Base-by-base conservation (phyloP, 2,113 vertebrate species). In the Python bivittatus region DNA sequence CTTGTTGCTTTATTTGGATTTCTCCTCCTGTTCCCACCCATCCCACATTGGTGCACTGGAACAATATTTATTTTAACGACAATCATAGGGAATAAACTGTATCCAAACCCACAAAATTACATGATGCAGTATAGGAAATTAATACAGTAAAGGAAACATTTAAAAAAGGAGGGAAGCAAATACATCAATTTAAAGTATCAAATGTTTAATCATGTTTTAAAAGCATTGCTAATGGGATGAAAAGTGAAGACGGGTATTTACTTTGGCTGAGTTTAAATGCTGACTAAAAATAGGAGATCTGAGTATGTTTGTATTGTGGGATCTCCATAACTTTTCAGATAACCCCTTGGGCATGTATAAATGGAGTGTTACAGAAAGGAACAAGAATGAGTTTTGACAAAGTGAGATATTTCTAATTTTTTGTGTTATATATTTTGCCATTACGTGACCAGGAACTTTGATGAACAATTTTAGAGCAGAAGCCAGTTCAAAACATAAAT, bases 251-350 rank as follows among this genome's bases (percentile, higher is more conserved):
- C 90, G 90, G 93, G 87, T 0, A 0, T 91, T 96, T 94, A 57
- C 84, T 95, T 94, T 92, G 93, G 94, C 91, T 94, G 93, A 94
- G 42, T 94, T 61, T 87, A 58, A 27, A 91, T 94, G 93, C 1
- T 88, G 86, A 90, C 92, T 93, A 68, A 93, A 94, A 95, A 92
- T 93, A 96, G 58, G 85, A 0, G 6, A 33, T 84, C 89, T 91
- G 64, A 89, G 4, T 93, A 53, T 95, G 90, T 85, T 88, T 94
- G 27, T 11, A 58, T 90, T 72, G 86, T 91, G 92, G 79, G 83
- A 95, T 92, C 85, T 52, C 33, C 68, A 3, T 91, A 91, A 72
- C 90, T 90, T 96, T 93, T 92, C 88, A 94, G 79, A 94, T 91
- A 93, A 61, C 57, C 61, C 91, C 92, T 58, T 87, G 86, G 89